Base-by-base conservation (phyloP, 2,113 vertebrate species). In the Amia ocellicauda region DNA sequence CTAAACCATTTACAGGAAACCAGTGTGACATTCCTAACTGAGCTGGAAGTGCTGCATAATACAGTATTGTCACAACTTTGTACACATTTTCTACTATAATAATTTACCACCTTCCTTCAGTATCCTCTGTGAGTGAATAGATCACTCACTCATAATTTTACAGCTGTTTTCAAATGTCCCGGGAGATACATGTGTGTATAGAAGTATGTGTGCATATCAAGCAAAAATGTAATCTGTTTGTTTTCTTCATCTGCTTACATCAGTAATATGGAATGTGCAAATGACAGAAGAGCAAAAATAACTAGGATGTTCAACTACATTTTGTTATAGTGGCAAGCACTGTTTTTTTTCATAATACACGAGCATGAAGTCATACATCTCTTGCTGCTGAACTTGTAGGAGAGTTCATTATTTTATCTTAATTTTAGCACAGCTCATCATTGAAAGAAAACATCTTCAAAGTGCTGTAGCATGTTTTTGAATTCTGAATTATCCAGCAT, bases 221-320 rank as follows among this genome's bases (percentile, higher is more conserved):
- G 22, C 27, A 26, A 63, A 36, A 62, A 27, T 29, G 11, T 3
- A 36, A 58, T 58, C 22, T 65, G 43, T 51, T 62, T 62, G 47
- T 62, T 50, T 58, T 58, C 26, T 22, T 24, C 43, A 50, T 45
- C n/a, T 43, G 7, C 22, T 45, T 47, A 64, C 28, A 23, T 58
- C 43, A 58, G 43, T 24, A 28, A 49, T 36, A 36, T 28, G 42
- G 16, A 65, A 58, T 51, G 20, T 27, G 29, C 5, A 40, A 55
- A 58, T 58, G 45, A 65, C 27, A 40, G 43, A 47, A 47, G 45
- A 57, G 55, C 43, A 23, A 11, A n/a, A 47, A 50, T 36, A 27
- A 7, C 45, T 36, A 49, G 24, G 43, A 42, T 49, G 41, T 62
- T 62, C 3, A 51, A 51, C 22, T 50, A 23, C 41, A 17, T 23